Evolutionary conservation across 92 coral and sea anemone species (phyloP), one percentile per base, ranked within the genome.

Genomic region (Montipora capitata): DNA sequence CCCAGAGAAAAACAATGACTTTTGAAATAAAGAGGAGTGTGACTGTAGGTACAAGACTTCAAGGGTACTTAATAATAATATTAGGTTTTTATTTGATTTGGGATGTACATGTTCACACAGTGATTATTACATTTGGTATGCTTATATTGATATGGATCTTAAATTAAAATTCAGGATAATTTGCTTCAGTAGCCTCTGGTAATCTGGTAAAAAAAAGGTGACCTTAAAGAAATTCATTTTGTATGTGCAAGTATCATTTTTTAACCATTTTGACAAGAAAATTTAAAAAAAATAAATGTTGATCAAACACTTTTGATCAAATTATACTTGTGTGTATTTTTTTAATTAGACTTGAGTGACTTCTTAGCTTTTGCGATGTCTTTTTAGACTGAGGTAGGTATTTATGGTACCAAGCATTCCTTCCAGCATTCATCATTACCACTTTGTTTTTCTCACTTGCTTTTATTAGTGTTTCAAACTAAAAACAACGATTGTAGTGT

Each of bases 341-440:
- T 83, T 68, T 83, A 63, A 83, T 61, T 72, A 83, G 87, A 83
- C 79, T 56, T 83, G 87, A 83, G 79, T 61, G 87, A 79, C 87
- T 83, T 72, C 79, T 82, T 72, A 83, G 79, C 87, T 72, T 83
- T 72, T 88, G 72, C 51, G 95, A 88, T 85, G 92, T 66, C 76
- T 45, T 38, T 27, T 63, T 49, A 48, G 88, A 48, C 52, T 48
- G 52, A 48, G 52, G 88, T 92, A 93, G 88, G 95, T 92, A 93
- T 92, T 84, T 83, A 48, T 83, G 87, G 87, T 83, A 54, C 78
- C 48, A 74, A 58, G 79, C 14, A 67, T 79, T 63, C 8, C 59
- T 72, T 52, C 15, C 68, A 73, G 82, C 80, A 27, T 49, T 41
- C 42, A 13, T 42, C 18, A 45, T 42, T 68, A 27, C 42, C n/a